Base-by-base conservation (phyloP, 2,797 vertebrate species). In the Ptychadena robeensis region DNA sequence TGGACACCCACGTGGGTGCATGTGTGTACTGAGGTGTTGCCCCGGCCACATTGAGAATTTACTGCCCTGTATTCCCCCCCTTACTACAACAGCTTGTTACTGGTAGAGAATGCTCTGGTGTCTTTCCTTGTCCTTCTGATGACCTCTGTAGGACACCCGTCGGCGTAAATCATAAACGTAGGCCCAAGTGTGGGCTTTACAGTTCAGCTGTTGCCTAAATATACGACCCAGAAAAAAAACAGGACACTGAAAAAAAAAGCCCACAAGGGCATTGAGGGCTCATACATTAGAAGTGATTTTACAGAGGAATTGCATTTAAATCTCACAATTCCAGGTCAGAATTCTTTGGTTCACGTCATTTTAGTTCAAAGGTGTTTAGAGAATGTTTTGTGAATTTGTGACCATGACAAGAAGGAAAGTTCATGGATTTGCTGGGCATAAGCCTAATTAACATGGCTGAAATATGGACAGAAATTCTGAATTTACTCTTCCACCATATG, bases 121-220 rank as follows among this genome's bases (percentile, higher is more conserved):
- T 59, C 37, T 72, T 72, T 40, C 63, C 9, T 3, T 71, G 73
- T 37, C 66, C 81, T 82, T 30, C 10, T n/a, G 14, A 44, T 82
- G 73, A 77, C 73, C 81, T 72, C 37, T 37, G 37, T 53, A 66
- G 25, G 31, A 64, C 61, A 82, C 72, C 79, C 80, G 71, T 76
- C 73, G 70, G 53, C 68, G 59, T 82, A 82, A 82, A 77, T 82
- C 81, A 82, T 63, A 82, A 40, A 77, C 44, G 53, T 31, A 35
- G 10, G 44, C 40, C 48, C 25, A 25, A 53, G 6, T 30, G 38
- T 53, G 64, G 27, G 53, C 28, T 34, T 82, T 82, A 70, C 81
- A 71, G 67, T 63, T 82, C 66, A 82, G 28, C 48, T 69, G 66
- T 70, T 63, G 53, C 73, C 68, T 27, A 76, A 22, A 59, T 34